These are phyloP conservation scores for Zapus hudsonius DNA, from an alignment of 2,113 vertebrate species.

Conservation along the genomic window DNA sequence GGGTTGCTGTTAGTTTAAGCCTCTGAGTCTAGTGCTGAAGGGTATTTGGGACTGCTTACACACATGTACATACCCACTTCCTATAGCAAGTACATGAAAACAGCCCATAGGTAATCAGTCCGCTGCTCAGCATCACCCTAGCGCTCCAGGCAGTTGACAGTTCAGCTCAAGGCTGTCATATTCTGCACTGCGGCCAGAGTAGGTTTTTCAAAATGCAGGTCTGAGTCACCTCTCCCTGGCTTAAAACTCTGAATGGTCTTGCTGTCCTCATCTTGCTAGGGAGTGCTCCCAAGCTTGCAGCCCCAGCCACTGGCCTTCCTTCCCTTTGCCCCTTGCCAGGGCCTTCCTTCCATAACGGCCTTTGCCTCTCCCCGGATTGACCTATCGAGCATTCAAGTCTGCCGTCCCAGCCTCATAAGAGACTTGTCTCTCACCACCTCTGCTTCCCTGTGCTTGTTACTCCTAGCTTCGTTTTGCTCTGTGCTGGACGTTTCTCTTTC, in stretches of 20 bases:
- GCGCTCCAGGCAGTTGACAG: neutral
- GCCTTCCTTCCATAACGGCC: neutral
- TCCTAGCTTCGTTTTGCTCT: neutral
- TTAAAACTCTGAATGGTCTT: neutral
- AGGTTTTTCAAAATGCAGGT: neutral
- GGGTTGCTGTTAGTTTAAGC: neutral
- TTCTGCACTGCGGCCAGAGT: neutral
- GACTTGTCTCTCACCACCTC: neutral
- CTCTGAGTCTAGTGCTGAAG: neutral
- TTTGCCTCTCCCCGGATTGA: neutral
- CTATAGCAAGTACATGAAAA: neutral
- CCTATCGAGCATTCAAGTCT: neutral
- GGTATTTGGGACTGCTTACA: neutral
- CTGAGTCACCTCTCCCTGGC: neutral
- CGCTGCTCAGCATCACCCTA: neutral
- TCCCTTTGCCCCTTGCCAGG: neutral
- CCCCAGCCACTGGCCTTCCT: neutral
- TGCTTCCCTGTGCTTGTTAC: neutral
- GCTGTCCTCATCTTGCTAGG: neutral
- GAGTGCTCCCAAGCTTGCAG: neutral
- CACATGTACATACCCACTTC: neutral
- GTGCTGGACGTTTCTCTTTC: constrained; percentile 32
- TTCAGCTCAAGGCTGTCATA: neutral
- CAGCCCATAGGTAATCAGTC: neutral
- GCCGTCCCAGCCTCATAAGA: neutral